Conservation (phyloP, 2,797 vertebrate species). For the Simalia tracyae region DNA sequence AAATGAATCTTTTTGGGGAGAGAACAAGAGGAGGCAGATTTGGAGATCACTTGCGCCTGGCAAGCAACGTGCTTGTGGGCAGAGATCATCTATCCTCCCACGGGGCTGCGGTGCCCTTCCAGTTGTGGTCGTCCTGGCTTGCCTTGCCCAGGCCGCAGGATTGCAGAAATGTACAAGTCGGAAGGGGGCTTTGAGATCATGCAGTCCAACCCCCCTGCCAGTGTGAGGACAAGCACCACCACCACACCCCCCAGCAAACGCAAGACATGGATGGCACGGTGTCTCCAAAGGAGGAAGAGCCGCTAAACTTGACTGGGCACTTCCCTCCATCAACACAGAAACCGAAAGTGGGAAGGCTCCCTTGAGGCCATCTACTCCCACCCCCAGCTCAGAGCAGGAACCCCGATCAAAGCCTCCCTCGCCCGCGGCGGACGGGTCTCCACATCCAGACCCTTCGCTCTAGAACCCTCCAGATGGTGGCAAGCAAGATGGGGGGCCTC, state of each 20-base stretch:
- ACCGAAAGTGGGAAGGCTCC: not conserved
- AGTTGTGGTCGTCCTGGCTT: no score
- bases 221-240: not conserved
- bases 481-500: rapidly evolving
- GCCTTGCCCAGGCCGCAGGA: not conserved
- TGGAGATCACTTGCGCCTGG: no score
- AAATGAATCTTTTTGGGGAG: no score
- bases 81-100: no score
- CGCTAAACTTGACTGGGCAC: not conserved
- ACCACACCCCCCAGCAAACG: not conserved
- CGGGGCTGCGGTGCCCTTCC: no score
- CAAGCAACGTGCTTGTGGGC: no score
- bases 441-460: not conserved
- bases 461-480: not conserved
- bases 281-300: not conserved
- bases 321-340: not conserved
- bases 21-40: no score
- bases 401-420: not conserved
- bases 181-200: not conserved
- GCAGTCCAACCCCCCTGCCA: not conserved
- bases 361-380: not conserved
- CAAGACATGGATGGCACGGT: not conserved
- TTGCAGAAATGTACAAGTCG: not conserved
- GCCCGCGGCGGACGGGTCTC: not conserved
- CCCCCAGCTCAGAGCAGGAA: no score